phyloP scores from a whole-genome alignment of 2,888 invertebrate genomes.

The Ichneumoninae sp. region DNA sequence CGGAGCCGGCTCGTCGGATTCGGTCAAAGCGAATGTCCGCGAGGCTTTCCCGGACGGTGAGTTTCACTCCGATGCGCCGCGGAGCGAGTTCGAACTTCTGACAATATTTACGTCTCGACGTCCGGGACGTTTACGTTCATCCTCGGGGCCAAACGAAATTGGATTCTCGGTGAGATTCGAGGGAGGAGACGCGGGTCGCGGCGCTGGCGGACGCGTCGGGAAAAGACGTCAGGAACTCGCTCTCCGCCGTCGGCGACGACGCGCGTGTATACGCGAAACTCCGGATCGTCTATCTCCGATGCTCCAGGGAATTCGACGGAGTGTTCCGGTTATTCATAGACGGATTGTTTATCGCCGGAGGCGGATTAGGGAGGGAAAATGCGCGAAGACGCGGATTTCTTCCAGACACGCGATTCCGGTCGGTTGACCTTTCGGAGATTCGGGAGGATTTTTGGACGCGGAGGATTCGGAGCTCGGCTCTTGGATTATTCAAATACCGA shows the following conservation, averaged over 20 bases:
- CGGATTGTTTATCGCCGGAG: constrained; percentile 19
- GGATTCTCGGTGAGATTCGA: constrained; percentile 9
- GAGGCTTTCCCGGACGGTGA: not conserved
- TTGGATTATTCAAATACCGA: not conserved
- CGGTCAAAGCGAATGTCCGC: constrained; percentile 23
- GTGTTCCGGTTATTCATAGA: constrained; percentile 44
- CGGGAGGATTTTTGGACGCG: not conserved
- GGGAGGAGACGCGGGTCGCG: not conserved
- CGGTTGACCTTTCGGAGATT: constrained; percentile 3
- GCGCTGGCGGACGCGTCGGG: not conserved
- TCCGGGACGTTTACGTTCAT: constrained; percentile 39
- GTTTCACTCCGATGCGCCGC: not conserved
- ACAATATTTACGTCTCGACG: constrained; percentile 43
- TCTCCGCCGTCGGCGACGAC: constrained; percentile 2
- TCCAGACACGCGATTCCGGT: not conserved
- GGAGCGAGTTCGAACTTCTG: constrained; percentile 22
- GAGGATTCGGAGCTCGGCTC: not conserved
- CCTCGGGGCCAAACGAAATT: constrained; percentile 3
- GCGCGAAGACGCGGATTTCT: not conserved
- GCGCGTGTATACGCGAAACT: constrained; percentile 5
- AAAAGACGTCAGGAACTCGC: constrained; percentile 13
- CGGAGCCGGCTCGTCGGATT: not conserved
- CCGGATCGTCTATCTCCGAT: not conserved
- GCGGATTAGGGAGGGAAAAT: not conserved
- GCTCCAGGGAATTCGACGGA: constrained; percentile 13